phyloP scores from a whole-genome alignment of 2,888 invertebrate species.

The Molorchus minor region DNA sequence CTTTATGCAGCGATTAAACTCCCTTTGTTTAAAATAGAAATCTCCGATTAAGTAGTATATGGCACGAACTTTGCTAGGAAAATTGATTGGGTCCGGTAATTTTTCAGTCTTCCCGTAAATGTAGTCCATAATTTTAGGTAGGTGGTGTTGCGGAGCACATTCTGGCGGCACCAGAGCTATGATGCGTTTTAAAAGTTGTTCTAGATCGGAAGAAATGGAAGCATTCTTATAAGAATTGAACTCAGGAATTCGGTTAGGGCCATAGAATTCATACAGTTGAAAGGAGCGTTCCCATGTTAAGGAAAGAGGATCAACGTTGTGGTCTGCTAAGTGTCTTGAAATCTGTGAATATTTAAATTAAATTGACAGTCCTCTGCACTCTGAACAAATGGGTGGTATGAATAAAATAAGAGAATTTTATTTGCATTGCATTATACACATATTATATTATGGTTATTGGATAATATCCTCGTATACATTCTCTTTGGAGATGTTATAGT shows the following conservation, averaged over 20 bases:
- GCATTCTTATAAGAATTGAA: slow-evolving; percentile 79
- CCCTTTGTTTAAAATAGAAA: slow-evolving; percentile 89
- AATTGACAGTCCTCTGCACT: no score
- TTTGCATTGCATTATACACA: no score
- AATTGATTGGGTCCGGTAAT: slow-evolving; percentile 54
- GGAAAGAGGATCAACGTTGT: slow-evolving; percentile 75
- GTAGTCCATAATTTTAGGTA: slow-evolving; percentile 60
- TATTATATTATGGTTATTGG: no score
- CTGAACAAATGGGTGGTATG: no score
- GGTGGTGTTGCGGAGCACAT: slow-evolving; percentile 71
- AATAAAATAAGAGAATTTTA: no score
- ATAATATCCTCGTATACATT: no score
- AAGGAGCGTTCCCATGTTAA: slow-evolving; percentile 79
- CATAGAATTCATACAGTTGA: slow-evolving; percentile 82
- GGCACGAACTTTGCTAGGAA: slow-evolving; percentile 65
- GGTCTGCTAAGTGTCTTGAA: slow-evolving; percentile 75
- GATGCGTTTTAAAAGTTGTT: slow-evolving; percentile 76
- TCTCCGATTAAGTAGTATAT: slow-evolving; percentile 93
- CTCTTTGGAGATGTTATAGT: no score
- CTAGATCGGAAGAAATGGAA: slow-evolving; percentile 85
- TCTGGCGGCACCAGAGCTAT: slow-evolving; percentile 74
- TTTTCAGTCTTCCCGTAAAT: slow-evolving; percentile 44
- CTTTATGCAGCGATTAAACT: slow-evolving; percentile 74
- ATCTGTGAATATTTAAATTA: no score
- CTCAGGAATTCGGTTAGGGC: slow-evolving; percentile 81